A percentile compares a stretch with the other conserved stretches of the same genome.
phyloP scores from a whole-genome alignment of 2,113 vertebrate species.

The Tautogolabrus adspersus region DNA sequence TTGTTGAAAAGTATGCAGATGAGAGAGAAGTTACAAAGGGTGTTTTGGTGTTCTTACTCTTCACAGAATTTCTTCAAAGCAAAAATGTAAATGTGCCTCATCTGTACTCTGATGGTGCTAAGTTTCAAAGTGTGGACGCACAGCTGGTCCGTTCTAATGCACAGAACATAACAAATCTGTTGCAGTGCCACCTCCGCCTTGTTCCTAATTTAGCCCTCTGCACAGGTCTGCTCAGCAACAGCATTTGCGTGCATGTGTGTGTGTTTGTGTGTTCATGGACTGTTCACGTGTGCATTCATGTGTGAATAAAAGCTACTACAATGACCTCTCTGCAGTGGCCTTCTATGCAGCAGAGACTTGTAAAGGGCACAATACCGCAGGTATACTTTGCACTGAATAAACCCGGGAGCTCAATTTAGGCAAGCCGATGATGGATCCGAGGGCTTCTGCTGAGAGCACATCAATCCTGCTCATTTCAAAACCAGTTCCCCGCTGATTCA shows the following conservation, averaged over 20 bases:
- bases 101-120: slow-evolving; percentile 48
- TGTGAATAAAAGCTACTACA: slow-evolving; percentile 30
- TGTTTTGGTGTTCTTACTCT: background rate
- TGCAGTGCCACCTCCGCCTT: slow-evolving; percentile 38
- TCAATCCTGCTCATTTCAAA: slow-evolving; percentile 74
- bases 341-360: slow-evolving; percentile 49
- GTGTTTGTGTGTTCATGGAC: background rate
- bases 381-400: slow-evolving; percentile 45
- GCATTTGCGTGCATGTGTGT: slow-evolving; percentile 2
- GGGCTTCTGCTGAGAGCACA: slow-evolving; percentile 71
- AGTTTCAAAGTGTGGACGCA: slow-evolving; percentile 52
- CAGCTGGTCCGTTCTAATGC: slow-evolving; percentile 59
- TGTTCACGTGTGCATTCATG: slow-evolving; percentile 11
- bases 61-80: slow-evolving; percentile 7
- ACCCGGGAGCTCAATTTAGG: slow-evolving; percentile 54
- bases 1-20: too few species aligned
- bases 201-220: slow-evolving; percentile 66
- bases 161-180: slow-evolving; percentile 34
- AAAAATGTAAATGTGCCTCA: slow-evolving; percentile 52
- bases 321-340: slow-evolving; percentile 53
- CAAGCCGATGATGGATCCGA: slow-evolving; percentile 62
- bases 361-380: slow-evolving; percentile 61
- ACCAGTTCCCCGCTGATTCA: slow-evolving; percentile 73
- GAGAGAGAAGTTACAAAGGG: background rate
- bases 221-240: slow-evolving; percentile 70